Evolutionary conservation across 2,888 invertebrate genomes (phyloP).

Genomic region (Cosmia pyralina): DNA sequence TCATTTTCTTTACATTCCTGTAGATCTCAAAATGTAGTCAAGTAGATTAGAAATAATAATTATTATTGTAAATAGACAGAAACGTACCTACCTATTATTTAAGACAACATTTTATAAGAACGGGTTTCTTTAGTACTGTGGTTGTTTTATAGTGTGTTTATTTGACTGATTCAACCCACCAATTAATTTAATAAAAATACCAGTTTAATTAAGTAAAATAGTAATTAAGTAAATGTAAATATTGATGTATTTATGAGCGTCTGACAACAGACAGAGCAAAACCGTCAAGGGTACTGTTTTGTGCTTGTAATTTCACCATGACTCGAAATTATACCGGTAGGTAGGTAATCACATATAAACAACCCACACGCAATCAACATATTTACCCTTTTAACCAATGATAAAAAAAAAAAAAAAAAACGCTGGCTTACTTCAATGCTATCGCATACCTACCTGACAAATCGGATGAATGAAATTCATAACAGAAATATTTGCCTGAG

Average conservation of each 20-base stretch:
- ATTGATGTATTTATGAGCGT: conserved; percentile 9
- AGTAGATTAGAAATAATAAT: conserved; percentile 34
- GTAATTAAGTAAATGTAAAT: conserved; percentile 49
- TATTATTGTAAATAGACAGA: conserved; percentile 34
- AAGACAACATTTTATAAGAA: not conserved
- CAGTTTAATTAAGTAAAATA: not conserved
- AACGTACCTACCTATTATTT: conserved; percentile 3
- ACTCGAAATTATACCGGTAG: too few relatives aligned
- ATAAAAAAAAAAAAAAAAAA: not conserved
- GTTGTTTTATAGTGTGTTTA: conserved; percentile 11
- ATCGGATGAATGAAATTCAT: not conserved
- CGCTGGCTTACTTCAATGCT: not conserved
- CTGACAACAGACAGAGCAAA: not conserved
- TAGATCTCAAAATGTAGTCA: conserved; percentile 56
- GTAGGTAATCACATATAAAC: not conserved
- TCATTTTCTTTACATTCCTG: conserved; percentile 58
- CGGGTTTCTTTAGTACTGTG: conserved; percentile 17
- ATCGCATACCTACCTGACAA: not conserved
- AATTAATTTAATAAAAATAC: conserved; percentile 15
- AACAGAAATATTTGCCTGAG: not conserved
- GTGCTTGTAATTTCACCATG: not conserved
- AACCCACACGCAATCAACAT: not conserved
- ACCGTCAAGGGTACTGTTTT: not conserved
- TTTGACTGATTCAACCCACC: conserved; percentile 32
- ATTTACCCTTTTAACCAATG: not conserved